phyloP scores from a whole-genome alignment of 2,113 vertebrate genomes.

The Melanostigma gelatinosum region DNA sequence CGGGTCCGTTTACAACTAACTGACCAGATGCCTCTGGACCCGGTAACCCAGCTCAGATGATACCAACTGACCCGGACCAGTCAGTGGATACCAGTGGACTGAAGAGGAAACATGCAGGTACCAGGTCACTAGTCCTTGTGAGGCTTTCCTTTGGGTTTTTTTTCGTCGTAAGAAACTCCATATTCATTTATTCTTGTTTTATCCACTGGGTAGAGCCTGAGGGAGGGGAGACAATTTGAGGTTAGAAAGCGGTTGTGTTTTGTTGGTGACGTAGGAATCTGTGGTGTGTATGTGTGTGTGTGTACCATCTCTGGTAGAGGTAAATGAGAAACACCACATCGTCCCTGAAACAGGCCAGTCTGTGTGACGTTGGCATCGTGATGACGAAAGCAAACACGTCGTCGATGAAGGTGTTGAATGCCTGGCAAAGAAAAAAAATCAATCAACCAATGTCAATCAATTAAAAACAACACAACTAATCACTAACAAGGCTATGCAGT shows the following conservation, averaged over 20 bases:
- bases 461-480: background rate
- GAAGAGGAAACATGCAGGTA: slow-evolving; percentile 5
- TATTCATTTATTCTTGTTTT: slow-evolving; percentile 96
- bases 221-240: background rate
- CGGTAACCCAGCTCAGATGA: background rate
- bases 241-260: background rate
- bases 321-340: slow-evolving; percentile 97
- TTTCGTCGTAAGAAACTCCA: slow-evolving; percentile 93
- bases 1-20: slow-evolving; percentile 21
- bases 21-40: background rate
- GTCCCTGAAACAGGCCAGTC: slow-evolving; percentile 97
- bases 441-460: slow-evolving; percentile 9
- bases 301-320: slow-evolving; percentile 98
- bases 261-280: background rate
- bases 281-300: slow-evolving; percentile 15
- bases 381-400: slow-evolving; percentile 99
- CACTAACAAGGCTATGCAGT: background rate
- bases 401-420: slow-evolving; percentile 99
- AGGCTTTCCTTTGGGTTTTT: slow-evolving; percentile 84
- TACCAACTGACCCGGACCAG: background rate
- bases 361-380: slow-evolving; percentile 98
- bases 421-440: slow-evolving; percentile 79
- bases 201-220: slow-evolving; percentile 99
- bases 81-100: slow-evolving; percentile 3
- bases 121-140: slow-evolving; percentile 84